These are phyloP conservation scores for Rhopalosiphum nymphaeae DNA, from an alignment of 2,888 invertebrate genomes.

Conservation along the genomic window DNA sequence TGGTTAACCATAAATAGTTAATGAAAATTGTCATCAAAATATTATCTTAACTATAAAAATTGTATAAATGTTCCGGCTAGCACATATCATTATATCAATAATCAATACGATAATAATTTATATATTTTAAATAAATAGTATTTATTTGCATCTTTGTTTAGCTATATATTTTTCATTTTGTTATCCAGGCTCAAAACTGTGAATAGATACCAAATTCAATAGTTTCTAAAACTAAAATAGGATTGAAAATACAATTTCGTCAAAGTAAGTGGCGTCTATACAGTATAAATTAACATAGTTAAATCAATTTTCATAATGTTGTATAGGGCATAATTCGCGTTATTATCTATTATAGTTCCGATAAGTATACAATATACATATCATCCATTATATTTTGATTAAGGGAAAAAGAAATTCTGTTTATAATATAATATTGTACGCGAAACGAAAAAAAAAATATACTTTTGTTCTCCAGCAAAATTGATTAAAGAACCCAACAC, in stretches of 20 bases:
- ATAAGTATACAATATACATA: not conserved
- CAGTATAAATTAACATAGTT: not conserved
- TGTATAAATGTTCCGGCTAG: not conserved
- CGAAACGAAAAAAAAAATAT: not conserved
- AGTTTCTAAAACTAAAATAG: not conserved
- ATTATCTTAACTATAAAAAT: not conserved
- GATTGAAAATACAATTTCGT: not conserved
- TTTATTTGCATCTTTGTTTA: not conserved
- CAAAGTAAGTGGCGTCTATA: not conserved
- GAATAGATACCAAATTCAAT: not conserved
- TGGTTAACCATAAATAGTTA: not conserved
- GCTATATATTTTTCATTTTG: not conserved
- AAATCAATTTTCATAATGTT: not conserved
- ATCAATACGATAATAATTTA: not conserved
- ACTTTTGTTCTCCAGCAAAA: not conserved
- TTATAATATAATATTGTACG: not conserved
- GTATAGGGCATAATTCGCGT: not conserved
- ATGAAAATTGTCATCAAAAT: not conserved
- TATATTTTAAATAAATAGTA: not conserved
- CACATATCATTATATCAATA: not conserved
- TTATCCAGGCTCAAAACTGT: not conserved
- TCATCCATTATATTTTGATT: not conserved
- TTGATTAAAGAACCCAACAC: not conserved
- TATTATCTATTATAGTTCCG: not conserved
- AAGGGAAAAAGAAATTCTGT: not conserved